Conservation (phyloP, 2,113 vertebrate genomes). For the Sylvia atricapilla region DNA sequence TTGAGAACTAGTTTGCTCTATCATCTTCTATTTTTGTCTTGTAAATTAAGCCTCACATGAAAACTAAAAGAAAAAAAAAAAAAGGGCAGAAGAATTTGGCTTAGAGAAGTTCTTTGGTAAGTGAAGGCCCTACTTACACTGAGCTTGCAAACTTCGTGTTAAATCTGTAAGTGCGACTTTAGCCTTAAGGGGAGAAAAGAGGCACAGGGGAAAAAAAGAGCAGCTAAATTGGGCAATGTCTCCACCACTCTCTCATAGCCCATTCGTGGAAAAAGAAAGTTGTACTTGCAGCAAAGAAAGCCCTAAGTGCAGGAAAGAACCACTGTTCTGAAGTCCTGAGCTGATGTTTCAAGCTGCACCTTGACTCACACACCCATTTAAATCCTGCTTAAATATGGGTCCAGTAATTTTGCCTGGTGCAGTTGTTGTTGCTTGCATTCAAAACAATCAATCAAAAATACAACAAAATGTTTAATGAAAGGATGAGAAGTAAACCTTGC, state of each 20-base stretch:
- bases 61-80: neutral
- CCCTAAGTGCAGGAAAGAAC: neutral
- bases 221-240: neutral
- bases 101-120: neutral
- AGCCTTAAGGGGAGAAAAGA: neutral
- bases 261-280: neutral
- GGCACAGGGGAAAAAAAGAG: neutral
- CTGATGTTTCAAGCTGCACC: neutral
- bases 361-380: neutral
- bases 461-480: conserved; percentile 31
- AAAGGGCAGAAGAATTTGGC: neutral
- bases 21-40: neutral
- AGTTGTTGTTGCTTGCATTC: neutral
- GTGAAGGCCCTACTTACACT: neutral
- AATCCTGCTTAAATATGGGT: neutral
- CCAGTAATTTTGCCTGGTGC: neutral
- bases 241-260: neutral
- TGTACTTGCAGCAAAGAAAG: neutral
- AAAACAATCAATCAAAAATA: conserved; percentile 46
- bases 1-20: neutral
- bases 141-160: neutral
- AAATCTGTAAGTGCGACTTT: neutral
- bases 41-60: neutral
- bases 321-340: neutral
- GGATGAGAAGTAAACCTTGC: conserved; percentile 2